Base-by-base conservation (phyloP, 2,797 vertebrate genomes). In the Taenioides sp. region DNA sequence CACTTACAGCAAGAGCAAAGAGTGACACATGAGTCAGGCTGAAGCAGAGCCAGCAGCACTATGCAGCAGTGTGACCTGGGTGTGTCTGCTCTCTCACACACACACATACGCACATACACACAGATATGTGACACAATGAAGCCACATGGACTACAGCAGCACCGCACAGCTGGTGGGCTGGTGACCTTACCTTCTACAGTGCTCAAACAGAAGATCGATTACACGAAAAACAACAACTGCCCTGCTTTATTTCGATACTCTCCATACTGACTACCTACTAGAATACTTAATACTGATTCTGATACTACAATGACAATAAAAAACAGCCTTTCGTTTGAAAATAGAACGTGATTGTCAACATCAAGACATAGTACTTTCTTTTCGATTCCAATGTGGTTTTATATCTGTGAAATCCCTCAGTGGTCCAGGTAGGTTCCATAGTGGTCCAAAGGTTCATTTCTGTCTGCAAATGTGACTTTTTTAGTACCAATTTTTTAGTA, bases 1-100 rank as follows among this genome's bases (percentile, higher is more conserved):
- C 37, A 59, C 34, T 43, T 23, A 34, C 6, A 34, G 34, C 17
- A 37, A 11, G 62, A 14, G 54, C 0, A 2, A 58, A 49, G 34
- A 47, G 49, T 27, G 52, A 54, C 67, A 70, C 43, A 68, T 25
- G 37, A 78, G 65, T 77, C 34, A 64, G 58, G 37, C 71, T 88
- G 89, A 84, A 67, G 69, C 74, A 71, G 57, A 86, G 86, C 86
- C 90, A 90, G 50, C 90, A 90, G 54, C 78, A 61, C 78, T 70
- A 67, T 89, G 88, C 85, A 86, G 86, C 82, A 87, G 76, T 86
- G 83, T 85, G 86, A 86, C 43, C 37, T 50, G 86, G 91, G 86
- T 58, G 87, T 79, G 87, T 82, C 71, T 71, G n/a, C 54, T 4
- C 9, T 11, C n/a, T 0, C 54, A 37, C 34, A 37, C 34, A n/a